These are phyloP conservation scores for Typhlichthys subterraneus DNA, from an alignment of 2,797 vertebrate species.

Conservation along the genomic window DNA sequence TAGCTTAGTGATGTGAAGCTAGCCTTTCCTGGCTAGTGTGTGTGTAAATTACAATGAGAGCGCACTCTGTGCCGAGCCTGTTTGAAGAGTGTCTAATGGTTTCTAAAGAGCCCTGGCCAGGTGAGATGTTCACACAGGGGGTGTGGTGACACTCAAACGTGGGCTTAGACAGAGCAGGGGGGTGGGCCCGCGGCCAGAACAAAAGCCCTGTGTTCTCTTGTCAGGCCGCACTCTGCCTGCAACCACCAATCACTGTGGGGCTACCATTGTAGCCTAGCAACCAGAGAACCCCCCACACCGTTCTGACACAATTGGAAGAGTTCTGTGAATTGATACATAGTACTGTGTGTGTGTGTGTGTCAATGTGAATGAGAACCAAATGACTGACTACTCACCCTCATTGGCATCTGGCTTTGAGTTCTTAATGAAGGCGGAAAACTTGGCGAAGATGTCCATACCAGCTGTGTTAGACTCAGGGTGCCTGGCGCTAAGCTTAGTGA, in stretches of 20 bases:
- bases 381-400: constrained; percentile 81
- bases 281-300: constrained; percentile 48
- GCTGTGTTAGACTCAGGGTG: constrained; percentile 97
- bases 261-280: constrained; percentile 61
- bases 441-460: constrained; percentile 99
- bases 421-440: constrained; percentile 97
- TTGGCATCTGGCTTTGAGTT: constrained; percentile 96
- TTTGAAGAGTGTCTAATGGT: constrained; percentile 16
- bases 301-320: constrained; percentile 49
- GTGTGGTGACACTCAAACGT: constrained; percentile 13
- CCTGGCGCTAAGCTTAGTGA: constrained; percentile 89
- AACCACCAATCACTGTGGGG: constrained; percentile 45
- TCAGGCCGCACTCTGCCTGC: constrained; percentile 19
- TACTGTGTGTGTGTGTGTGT: constrained; percentile 2
- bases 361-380: constrained; percentile 4
- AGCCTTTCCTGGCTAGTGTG: no score
- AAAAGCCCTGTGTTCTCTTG: constrained; percentile 58
- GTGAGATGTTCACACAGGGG: constrained; percentile 32
- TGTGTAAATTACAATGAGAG: background rate
- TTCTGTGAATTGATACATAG: constrained; percentile 20
- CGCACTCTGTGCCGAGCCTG: background rate
- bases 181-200: constrained; percentile 40
- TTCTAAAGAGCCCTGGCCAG: constrained; percentile 42
- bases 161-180: constrained; percentile 18
- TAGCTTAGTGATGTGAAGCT: constrained; percentile 1